Evolutionary conservation across 2,113 vertebrate species (phyloP), one percentile per base, ranked within the genome.

Genomic region (Microtus oregoni): DNA sequence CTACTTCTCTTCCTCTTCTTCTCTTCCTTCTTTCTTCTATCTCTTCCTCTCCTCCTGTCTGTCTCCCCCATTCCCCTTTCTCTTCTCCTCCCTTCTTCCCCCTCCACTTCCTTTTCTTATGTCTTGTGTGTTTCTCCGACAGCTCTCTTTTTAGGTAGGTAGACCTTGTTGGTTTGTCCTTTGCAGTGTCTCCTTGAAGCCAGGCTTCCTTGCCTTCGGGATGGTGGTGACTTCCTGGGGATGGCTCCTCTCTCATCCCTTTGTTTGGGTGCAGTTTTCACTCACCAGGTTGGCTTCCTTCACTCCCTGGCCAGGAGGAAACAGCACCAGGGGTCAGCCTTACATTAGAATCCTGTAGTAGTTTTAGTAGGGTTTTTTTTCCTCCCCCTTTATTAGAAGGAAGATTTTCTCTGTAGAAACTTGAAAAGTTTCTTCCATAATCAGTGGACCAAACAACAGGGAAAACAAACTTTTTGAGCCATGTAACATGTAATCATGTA

Each of bases 341-440:
- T 67, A 85, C 52, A 6, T 20, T 58, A 81, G 87, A 92, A 85
- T 92, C 75, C 63, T 70, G 50, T 14, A 14, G 3, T 92, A 55
- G 67, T n/a, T 85, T 58, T 58, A 22, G 58, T 20, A 58, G 58
- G 19, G 19, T 7, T 20, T 58, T 47, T 47, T 47, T 47, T 10
- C 79, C 55, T 58, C 6, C 7, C 28, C 28, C 58, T 92, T 86
- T 24, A 91, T 90, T 81, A 86, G 26, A 86, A 86, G 94, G 30
- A 65, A 94, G 17, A 67, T 94, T 93, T 93, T 88, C 75, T 81
- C n/a, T 52, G 1, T 44, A 78, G 94, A 95, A 95, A 72, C 65
- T 73, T 81, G 86, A 97, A 83, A 93, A 68, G 63, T 94, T 75
- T 91, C 65, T 89, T 95, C 91, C 68, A 72, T 52, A 10, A 68